Percentiles rank a stretch among this genome's conserved stretches.
phyloP scores from a whole-genome alignment of 2,888 invertebrate species.

The Agrochola lychnidis region DNA sequence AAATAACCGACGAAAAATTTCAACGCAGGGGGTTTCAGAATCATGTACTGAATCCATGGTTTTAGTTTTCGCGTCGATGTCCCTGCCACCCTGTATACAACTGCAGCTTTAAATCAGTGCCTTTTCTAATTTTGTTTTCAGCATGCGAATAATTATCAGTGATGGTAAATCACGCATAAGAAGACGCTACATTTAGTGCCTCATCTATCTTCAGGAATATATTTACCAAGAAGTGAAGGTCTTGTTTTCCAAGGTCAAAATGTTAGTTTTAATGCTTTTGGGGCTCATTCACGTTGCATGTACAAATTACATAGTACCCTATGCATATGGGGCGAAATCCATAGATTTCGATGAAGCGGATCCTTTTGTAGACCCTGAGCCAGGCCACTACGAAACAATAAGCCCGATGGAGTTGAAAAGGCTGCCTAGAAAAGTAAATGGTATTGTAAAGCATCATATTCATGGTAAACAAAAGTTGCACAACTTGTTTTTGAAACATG shows the following conservation, averaged over 20 bases:
- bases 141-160: neutral
- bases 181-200: neutral
- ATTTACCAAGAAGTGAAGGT: neutral
- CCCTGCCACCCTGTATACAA: too few relatives aligned
- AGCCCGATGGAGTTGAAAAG: constrained; percentile 26
- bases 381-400: constrained; percentile 6
- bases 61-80: too few relatives aligned
- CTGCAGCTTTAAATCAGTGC: too few relatives aligned
- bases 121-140: neutral
- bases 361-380: neutral
- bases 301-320: neutral
- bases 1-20: too few relatives aligned
- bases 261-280: constrained; percentile 3
- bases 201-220: neutral
- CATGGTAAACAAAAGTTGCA: constrained; percentile 1
- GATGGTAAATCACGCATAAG: too few relatives aligned
- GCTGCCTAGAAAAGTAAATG: constrained; percentile 42
- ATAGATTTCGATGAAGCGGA: constrained; percentile 37
- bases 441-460: neutral
- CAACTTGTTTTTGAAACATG: neutral
- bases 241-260: neutral
- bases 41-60: too few relatives aligned
- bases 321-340: neutral
- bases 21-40: too few relatives aligned
- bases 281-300: neutral